Conservation (phyloP, 1,140 invertebrate genomes). For the Aphelinus atriplicis region DNA sequence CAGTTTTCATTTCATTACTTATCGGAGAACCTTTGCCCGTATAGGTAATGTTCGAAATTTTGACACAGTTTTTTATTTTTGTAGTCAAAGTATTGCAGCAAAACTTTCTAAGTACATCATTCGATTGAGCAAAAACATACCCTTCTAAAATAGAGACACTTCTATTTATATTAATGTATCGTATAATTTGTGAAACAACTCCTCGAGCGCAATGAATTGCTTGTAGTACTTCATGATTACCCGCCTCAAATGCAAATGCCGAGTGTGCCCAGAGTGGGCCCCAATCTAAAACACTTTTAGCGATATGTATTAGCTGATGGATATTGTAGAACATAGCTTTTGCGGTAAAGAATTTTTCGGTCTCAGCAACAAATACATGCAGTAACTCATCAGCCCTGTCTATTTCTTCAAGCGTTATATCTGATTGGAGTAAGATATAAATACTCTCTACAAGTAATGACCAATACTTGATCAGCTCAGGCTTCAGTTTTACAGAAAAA, state of each 20-base stretch:
- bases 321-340: neutral
- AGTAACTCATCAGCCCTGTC: neutral
- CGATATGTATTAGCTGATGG: constrained; percentile 21
- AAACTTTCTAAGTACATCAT: too few species aligned
- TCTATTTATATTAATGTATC: neutral
- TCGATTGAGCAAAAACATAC: too few species aligned
- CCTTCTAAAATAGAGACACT: neutral
- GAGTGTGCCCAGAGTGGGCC: constrained; percentile 12
- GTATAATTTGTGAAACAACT: constrained; percentile 6
- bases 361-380: neutral
- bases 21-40: too few species aligned
- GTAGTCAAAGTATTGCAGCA: too few species aligned
- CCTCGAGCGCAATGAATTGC: constrained; percentile 14
- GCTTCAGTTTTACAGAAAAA: neutral
- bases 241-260: constrained; percentile 1
- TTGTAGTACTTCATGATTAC: constrained; percentile 5
- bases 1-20: too few species aligned
- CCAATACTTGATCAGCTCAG: neutral
- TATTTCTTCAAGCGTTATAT: neutral
- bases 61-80: too few species aligned
- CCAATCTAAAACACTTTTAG: constrained; percentile 19
- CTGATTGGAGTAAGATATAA: neutral
- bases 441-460: constrained; percentile 1
- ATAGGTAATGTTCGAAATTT: too few species aligned
- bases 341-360: neutral